Base-by-base conservation (phyloP, 2,113 vertebrate species). In the Benitochromis conjunctus region DNA sequence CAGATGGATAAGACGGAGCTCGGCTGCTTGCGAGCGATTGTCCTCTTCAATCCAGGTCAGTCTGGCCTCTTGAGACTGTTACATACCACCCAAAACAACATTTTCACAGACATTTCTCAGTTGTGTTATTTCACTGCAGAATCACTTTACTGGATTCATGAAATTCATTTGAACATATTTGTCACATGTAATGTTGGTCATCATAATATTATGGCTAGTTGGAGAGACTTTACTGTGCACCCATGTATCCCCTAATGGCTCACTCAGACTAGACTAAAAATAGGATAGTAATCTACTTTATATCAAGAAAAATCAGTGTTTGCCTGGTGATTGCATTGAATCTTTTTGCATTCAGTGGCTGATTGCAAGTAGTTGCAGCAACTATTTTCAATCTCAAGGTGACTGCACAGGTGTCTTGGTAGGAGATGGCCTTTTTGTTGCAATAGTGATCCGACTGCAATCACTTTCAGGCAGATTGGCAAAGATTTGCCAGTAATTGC, bases 1-100 rank as follows among this genome's bases (percentile, higher is more conserved):
- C 97, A 98, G 95, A 99, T 99, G 98, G 98, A 99, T 85, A 99
- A 99, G 91, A 98, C 98, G 0, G 98, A 99, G 95, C 95, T 99
- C 34, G 98, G 98, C 6, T 99, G 98, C 91, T 95, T 99, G 81
- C 95, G 98, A 83, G 98, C 98, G 90, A 99, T 99, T 3, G 98
- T 99, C 62, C 96, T 99, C 18, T 99, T 99, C 80, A 99, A 99
- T 91, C 98, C 98, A 91, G 98, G 98, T 99, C 85, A 87, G 93
- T 90, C 10, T 11, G 8, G 53, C n/a, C 38, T 62, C 57, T 24
- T 12, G 18, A 29, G 26, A n/a, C 6, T 9, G 10, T 66, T 11
- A 57, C 5, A 2, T 0, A 48, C 11, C 7, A 24, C 24, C 10
- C 36, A 26, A 6, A 36, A 18, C 5, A n/a, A 29, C 7, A 53